Evolutionary conservation across 2,113 vertebrate genomes (phyloP).

Genomic region (Pseudois nayaur): DNA sequence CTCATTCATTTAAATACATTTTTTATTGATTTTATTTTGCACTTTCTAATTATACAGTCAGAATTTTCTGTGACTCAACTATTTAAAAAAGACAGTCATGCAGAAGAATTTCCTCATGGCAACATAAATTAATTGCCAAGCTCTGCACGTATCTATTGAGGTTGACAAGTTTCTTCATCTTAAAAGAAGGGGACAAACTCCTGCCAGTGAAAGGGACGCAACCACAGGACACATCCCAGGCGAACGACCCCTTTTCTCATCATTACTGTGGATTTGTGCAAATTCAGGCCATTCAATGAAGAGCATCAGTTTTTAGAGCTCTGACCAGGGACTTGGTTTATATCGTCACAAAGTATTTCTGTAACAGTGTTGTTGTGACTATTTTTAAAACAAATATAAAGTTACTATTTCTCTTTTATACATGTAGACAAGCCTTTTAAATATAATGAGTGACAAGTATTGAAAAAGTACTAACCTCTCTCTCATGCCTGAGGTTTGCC

Average conservation of each 20-base stretch:
- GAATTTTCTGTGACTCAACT: not conserved
- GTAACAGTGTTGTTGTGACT: not conserved
- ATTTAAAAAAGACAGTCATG: not conserved
- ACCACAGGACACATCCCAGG: fast-evolving
- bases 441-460: not conserved
- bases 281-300: not conserved
- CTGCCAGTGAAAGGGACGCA: not conserved
- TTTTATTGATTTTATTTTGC: not conserved
- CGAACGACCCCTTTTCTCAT: not conserved
- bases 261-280: not conserved
- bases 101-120: not conserved
- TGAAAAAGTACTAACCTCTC: not conserved
- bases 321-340: not conserved
- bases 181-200: not conserved
- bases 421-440: not conserved
- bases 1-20: conserved; percentile 16
- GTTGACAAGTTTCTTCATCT: not conserved
- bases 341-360: not conserved
- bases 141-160: not conserved
- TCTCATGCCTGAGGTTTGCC: not conserved
- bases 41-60: not conserved
- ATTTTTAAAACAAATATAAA: not conserved
- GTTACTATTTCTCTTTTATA: not conserved
- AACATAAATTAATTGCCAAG: not conserved
- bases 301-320: not conserved